Percentiles rank a stretch among this genome's conserved stretches.
Evolutionary conservation across 2,113 vertebrate species (phyloP).

Genomic region (Gnathonemus echidnorhynchus): DNA sequence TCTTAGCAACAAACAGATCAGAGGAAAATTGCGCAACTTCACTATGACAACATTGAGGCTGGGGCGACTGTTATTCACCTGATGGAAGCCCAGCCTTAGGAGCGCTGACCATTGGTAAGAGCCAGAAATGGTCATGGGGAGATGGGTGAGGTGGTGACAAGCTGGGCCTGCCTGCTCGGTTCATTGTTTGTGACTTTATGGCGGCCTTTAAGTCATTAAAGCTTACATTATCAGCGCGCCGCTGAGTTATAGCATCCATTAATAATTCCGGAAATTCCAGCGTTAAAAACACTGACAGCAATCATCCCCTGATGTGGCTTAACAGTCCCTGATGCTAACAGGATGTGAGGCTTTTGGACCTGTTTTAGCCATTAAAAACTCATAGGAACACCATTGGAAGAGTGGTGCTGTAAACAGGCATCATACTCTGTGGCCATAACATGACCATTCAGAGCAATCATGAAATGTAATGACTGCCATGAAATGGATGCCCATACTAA

Average conservation of each 20-base stretch:
- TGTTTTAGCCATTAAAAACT: background rate
- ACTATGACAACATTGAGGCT: background rate
- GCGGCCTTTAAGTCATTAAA: background rate
- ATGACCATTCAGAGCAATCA: background rate
- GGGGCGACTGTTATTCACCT: background rate
- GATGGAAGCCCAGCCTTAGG: background rate
- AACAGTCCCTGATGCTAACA: background rate
- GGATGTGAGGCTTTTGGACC: background rate
- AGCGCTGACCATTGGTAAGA: background rate
- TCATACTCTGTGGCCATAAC: background rate
- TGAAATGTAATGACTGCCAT: background rate
- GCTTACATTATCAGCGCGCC: background rate
- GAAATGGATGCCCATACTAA: background rate
- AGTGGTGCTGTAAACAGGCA: background rate
- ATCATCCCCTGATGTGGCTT: background rate
- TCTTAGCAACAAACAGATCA: background rate
- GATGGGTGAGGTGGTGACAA: background rate
- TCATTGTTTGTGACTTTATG: background rate
- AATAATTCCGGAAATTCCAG: constrained; percentile 7
- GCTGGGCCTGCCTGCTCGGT: background rate
- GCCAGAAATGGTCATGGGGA: background rate
- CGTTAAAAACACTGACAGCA: background rate
- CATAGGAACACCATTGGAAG: background rate
- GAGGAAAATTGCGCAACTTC: background rate
- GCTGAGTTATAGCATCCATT: constrained; percentile 1